Percentiles rank a stretch among this genome's conserved stretches.
Conservation (phyloP, 2,113 vertebrate species). For the Notechis scutatus region DNA sequence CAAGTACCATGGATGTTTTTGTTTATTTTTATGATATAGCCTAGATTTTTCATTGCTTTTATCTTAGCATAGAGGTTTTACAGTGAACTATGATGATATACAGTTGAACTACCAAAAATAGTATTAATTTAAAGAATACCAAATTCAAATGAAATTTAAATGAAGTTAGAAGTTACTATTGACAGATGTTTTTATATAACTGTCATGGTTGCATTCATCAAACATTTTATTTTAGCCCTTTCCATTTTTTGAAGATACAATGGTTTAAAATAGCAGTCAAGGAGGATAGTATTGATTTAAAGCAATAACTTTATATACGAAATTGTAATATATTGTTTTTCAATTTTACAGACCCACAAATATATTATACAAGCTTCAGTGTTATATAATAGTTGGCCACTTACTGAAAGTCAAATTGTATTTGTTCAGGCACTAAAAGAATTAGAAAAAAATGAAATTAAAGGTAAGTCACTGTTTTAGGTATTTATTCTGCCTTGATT, state of each 20-base stretch:
- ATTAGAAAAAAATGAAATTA: slow-evolving; percentile 73
- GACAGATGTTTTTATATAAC: background rate
- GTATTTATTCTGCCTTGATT: background rate
- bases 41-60: background rate
- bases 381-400: slow-evolving; percentile 79
- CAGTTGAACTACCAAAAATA: background rate
- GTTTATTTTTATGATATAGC: background rate
- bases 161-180: background rate
- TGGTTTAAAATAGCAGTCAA: background rate
- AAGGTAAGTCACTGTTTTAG: slow-evolving; percentile 67
- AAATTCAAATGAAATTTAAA: background rate
- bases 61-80: background rate
- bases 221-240: background rate
- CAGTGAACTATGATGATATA: background rate
- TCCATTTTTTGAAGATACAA: background rate
- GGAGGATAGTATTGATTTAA: background rate
- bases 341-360: slow-evolving; percentile 73
- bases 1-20: background rate
- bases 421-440: slow-evolving; percentile 78
- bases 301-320: slow-evolving; percentile 6
- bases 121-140: background rate
- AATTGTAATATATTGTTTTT: slow-evolving; percentile 39
- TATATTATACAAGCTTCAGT: slow-evolving; percentile 83
- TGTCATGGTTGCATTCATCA: background rate
- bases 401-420: slow-evolving; percentile 73